phyloP scores from a whole-genome alignment of 2,113 vertebrate genomes.

The Azemiops feae region DNA sequence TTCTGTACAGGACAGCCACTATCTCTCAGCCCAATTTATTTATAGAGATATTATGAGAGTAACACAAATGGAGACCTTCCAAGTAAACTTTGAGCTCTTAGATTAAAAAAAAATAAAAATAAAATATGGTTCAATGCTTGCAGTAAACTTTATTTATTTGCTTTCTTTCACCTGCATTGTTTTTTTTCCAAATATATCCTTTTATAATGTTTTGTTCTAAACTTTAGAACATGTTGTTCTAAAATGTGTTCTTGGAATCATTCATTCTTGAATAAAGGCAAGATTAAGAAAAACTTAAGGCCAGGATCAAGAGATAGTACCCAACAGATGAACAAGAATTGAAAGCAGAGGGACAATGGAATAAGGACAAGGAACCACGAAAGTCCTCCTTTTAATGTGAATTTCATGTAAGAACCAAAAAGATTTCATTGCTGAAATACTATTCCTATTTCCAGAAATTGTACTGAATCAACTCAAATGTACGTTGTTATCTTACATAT shows the following conservation, averaged over 20 bases:
- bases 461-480: conserved; percentile 8
- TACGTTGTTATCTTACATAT: conserved; percentile 6
- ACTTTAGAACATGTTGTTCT: not conserved
- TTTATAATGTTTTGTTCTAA: not conserved
- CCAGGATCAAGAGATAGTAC: no score
- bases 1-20: no score
- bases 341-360: not conserved
- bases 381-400: no score
- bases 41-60: no score
- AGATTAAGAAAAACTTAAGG: not conserved
- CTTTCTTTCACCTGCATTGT: no score
- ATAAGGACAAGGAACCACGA: not conserved
- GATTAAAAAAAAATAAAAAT: no score
- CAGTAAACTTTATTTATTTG: no score
- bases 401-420: not conserved
- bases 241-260: no score
- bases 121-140: no score
- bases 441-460: not conserved
- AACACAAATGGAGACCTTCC: no score
- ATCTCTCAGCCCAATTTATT: no score
- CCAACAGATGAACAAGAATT: not conserved
- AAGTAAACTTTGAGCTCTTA: no score
- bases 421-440: not conserved
- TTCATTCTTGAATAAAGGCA: not conserved
- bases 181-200: not conserved